A percentile compares a stretch with the other conserved stretches of the same genome.
phyloP scores from a whole-genome alignment of 64 coral and sea anemone species.

The Montipora sp. region DNA sequence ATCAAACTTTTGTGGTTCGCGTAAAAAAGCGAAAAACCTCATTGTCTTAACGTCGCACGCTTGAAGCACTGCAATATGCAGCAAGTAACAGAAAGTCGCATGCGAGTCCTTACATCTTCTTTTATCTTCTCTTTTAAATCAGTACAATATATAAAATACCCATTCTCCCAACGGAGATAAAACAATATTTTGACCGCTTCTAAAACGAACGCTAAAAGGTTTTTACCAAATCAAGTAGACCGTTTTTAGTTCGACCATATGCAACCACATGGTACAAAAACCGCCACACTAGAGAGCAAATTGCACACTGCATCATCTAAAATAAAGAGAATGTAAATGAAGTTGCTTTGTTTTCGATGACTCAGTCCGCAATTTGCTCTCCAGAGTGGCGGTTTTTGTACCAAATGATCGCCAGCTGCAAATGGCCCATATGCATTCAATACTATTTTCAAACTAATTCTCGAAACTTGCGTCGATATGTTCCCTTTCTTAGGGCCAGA shows the following conservation, averaged over 20 bases:
- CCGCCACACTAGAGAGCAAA: too few relatives aligned
- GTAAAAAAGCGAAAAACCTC: neutral
- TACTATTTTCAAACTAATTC: neutral
- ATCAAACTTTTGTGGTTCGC: neutral
- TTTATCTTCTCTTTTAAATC: neutral
- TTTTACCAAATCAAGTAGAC: neutral
- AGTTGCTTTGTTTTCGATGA: too few relatives aligned
- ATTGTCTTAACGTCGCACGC: neutral
- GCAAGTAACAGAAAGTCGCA: neutral
- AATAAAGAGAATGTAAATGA: too few relatives aligned
- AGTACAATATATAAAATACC: neutral
- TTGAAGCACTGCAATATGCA: neutral
- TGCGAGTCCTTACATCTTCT: neutral
- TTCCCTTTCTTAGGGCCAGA: constrained; percentile 31
- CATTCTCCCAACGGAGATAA: neutral
- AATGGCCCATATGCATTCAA: neutral
- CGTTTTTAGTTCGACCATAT: too few relatives aligned
- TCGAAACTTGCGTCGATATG: neutral
- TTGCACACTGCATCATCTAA: too few relatives aligned
- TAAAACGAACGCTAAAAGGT: neutral
- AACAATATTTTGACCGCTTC: neutral
- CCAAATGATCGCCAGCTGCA: too few relatives aligned
- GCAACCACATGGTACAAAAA: too few relatives aligned
- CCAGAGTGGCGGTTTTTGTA: too few relatives aligned
- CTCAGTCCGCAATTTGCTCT: too few relatives aligned